Evolutionary conservation across 2,113 vertebrate genomes (phyloP), one percentile per base, ranked within the genome.

Genomic region (Ochotona curzoniae): DNA sequence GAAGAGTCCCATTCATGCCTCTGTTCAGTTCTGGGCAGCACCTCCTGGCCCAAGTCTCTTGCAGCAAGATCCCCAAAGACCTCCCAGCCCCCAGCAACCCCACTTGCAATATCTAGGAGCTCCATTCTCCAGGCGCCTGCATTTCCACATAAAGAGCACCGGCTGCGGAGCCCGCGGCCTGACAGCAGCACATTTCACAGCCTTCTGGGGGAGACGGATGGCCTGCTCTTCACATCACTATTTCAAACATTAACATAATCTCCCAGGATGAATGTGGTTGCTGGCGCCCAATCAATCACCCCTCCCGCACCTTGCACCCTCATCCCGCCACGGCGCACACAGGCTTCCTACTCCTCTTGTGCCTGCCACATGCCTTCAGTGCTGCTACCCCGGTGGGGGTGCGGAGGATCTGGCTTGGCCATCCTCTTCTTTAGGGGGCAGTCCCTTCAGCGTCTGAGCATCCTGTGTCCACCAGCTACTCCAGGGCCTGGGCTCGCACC

Each of bases 231-330:
- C 95, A 96, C 95, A 94, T 95, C 96, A 89, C 96, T 96, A 95
- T 95, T 95, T 97, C 96, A 95, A 97, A 97, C 94, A 97, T 97
- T 97, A 97, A 97, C 97, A 97, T 97, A 97, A 97, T 97, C 95
- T 97, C 93, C 81, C 78, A 94, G 95, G 96, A 96, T 96, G 78
- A 94, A 96, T 97, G 91, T 88, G 92, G 90, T 74, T 4, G 38
- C 85, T 80, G 11, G 66, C 0, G 7, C 63, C 78, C 83, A 91
- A 96, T 97, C 95, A 92, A 93, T 97, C 97, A 96, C 95, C 87
- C 89, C 54, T 30, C 95, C 94, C 4, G 2, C 71, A 94, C 87
- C 84, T 67, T 69, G 74, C 92, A 86, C 82, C 83, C 84, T 94
- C 91, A 90, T 87, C 92, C 57, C 7, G 0, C 35, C 3, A 1